Conservation (phyloP, 2,888 invertebrate species). For the Pyrrhia umbra region DNA sequence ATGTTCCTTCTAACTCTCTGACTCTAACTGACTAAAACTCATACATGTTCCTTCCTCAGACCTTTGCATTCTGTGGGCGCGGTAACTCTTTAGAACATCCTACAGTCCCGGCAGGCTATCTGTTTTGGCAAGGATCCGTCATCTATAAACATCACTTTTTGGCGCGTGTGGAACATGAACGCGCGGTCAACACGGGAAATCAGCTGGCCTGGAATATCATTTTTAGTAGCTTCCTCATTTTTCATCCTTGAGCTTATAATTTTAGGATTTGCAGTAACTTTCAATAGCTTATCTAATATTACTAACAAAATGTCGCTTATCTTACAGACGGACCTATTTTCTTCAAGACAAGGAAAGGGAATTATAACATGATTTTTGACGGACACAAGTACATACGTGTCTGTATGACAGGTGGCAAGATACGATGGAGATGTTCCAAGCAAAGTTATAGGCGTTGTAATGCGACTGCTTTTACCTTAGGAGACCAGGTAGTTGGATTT, state of each 20-base stretch:
- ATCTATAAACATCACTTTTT: too few relatives aligned
- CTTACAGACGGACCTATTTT: slow-evolving; percentile 22
- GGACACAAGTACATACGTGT: slow-evolving; percentile 38
- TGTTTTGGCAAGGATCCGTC: too few relatives aligned
- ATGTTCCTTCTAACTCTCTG: too few relatives aligned
- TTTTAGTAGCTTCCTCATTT: not conserved
- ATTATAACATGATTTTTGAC: slow-evolving; percentile 26
- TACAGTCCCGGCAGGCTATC: too few relatives aligned
- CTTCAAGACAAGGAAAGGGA: slow-evolving; percentile 19
- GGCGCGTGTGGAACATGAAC: too few relatives aligned
- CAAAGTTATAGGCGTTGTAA: slow-evolving; percentile 35
- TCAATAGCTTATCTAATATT: too few relatives aligned
- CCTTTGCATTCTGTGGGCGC: too few relatives aligned
- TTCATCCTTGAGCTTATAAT: not conserved
- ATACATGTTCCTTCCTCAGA: too few relatives aligned
- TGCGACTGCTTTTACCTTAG: slow-evolving; percentile 12
- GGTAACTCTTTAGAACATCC: too few relatives aligned
- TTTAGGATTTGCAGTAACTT: not conserved
- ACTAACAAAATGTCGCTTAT: not conserved
- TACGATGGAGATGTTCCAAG: slow-evolving; percentile 35
- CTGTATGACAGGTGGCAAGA: not conserved
- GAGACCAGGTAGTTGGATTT: slow-evolving; percentile 3
- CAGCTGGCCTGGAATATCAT: too few relatives aligned
- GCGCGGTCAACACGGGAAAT: too few relatives aligned
- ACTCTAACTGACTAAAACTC: too few relatives aligned